A percentile compares a stretch with the other conserved stretches of the same genome.
Conservation (phyloP, 2,113 vertebrate species). For the Paramisgurnus dabryanus region DNA sequence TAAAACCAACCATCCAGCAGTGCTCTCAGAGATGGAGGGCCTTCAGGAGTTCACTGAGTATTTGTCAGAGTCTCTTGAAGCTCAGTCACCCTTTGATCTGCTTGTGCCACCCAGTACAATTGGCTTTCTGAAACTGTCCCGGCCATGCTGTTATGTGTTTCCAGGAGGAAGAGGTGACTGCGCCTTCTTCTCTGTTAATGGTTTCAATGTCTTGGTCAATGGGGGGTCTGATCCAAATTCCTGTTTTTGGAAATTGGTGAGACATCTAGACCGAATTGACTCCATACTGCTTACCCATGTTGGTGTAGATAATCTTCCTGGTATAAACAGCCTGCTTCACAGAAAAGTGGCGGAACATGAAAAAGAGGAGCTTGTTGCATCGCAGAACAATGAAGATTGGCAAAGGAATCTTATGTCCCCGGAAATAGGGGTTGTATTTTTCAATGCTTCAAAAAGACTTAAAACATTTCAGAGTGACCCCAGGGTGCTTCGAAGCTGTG, state of each 20-base stretch:
- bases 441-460: conserved; percentile 80
- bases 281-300: conserved; percentile 86
- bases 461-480: conserved; percentile 63
- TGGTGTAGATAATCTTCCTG: conserved; percentile 88
- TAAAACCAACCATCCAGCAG: conserved; percentile 75
- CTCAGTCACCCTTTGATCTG: conserved; percentile 85
- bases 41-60: conserved; percentile 91
- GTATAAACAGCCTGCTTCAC: conserved; percentile 87
- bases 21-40: conserved; percentile 84
- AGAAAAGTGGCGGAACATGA: conserved; percentile 86
- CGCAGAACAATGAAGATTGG: conserved; percentile 76
- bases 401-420: conserved; percentile 86
- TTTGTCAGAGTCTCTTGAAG: conserved; percentile 87
- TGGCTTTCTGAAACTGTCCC: conserved; percentile 90
- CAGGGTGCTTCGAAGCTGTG: conserved; percentile 71
- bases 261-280: conserved; percentile 94
- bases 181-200: conserved; percentile 90
- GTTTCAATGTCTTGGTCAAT: conserved; percentile 91
- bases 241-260: conserved; percentile 94
- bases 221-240: conserved; percentile 89
- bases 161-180: conserved; percentile 88
- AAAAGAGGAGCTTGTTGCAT: conserved; percentile 68
- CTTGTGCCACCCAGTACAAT: conserved; percentile 86
- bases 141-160: conserved; percentile 96
- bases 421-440: conserved; percentile 87